These are phyloP conservation scores for Zoanthus solanderi DNA, from an alignment of 92 coral and sea anemone genomes.

Conservation along the genomic window DNA sequence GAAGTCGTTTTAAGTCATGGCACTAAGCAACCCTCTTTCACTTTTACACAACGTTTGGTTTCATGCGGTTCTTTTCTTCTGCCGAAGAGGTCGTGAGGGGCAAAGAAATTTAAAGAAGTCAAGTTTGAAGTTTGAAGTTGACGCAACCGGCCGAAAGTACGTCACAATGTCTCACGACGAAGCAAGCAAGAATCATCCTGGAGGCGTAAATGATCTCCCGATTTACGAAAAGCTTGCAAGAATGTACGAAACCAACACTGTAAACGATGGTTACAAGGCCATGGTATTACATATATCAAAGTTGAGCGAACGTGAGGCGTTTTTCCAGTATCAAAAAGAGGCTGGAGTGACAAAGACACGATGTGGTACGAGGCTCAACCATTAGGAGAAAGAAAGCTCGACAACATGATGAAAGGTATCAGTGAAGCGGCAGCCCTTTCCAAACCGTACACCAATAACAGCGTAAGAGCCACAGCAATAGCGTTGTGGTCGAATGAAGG, in stretches of 20 bases:
- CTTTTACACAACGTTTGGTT: too few species aligned
- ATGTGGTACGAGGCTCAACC: slow-evolving; percentile 32
- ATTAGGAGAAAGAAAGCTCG: neutral
- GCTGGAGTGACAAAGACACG: too few species aligned
- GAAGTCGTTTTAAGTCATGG: too few species aligned
- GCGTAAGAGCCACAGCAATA: slow-evolving; percentile 47
- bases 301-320: slow-evolving; percentile 45
- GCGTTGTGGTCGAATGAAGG: slow-evolving; percentile 55
- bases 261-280: slow-evolving; percentile 43
- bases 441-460: slow-evolving; percentile 36
- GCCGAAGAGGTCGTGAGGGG: slow-evolving; percentile 59
- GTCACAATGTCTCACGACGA: slow-evolving; percentile 34
- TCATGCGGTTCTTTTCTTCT: slow-evolving; percentile 18
- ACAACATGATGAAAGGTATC: slow-evolving; percentile 47
- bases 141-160: slow-evolving; percentile 44
- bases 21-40: too few species aligned
- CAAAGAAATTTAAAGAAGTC: slow-evolving; percentile 28
- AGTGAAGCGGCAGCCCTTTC: slow-evolving; percentile 33
- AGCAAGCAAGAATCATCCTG: slow-evolving; percentile 47
- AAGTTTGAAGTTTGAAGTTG: slow-evolving; percentile 7
- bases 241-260: neutral
- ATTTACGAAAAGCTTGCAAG: slow-evolving; percentile 12
- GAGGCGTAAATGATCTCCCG: slow-evolving; percentile 37
- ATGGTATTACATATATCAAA: slow-evolving; percentile 29
- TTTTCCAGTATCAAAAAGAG: slow-evolving; percentile 34